Evolutionary conservation across 1,140 invertebrate genomes (phyloP).

Genomic region (Bombus difficillimus): DNA sequence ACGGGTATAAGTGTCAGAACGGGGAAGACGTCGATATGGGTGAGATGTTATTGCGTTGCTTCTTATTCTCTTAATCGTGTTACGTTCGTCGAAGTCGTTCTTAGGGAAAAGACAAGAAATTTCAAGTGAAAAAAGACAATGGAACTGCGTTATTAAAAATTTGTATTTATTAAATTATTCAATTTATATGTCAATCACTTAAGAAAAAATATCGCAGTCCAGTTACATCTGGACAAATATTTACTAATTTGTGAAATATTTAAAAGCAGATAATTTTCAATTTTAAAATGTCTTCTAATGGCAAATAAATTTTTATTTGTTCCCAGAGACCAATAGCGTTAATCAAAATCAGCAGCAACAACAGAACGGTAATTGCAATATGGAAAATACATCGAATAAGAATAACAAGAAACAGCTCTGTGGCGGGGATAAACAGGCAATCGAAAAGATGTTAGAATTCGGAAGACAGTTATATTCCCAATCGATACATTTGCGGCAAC

Average conservation of each 20-base stretch:
- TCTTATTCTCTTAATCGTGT: neutral
- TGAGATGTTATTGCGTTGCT: constrained; percentile 70
- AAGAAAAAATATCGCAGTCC: too few relatives aligned
- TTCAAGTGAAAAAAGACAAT: neutral
- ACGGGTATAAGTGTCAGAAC: constrained; percentile 80
- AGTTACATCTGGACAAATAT: neutral
- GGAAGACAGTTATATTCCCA: constrained; percentile 96
- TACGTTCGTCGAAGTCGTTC: too few relatives aligned
- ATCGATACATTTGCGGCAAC: constrained; percentile 91
- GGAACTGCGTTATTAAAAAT: too few relatives aligned
- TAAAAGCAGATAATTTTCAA: neutral
- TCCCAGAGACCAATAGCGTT: constrained; percentile 80
- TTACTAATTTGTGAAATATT: neutral
- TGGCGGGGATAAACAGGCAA: constrained; percentile 91
- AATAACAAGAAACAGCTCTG: constrained; percentile 85
- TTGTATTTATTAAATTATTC: too few relatives aligned
- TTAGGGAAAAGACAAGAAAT: neutral
- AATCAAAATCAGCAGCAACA: constrained; percentile 76
- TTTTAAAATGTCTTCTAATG: neutral
- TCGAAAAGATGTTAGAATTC: constrained; percentile 96
- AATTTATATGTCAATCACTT: too few relatives aligned
- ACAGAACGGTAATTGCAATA: constrained; percentile 70
- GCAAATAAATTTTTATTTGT: neutral
- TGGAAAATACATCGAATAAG: constrained; percentile 71
- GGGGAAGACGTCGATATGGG: constrained; percentile 88